These are phyloP conservation scores for Tiaroga cobitis DNA, from an alignment of 2,797 vertebrate species.

Conservation along the genomic window DNA sequence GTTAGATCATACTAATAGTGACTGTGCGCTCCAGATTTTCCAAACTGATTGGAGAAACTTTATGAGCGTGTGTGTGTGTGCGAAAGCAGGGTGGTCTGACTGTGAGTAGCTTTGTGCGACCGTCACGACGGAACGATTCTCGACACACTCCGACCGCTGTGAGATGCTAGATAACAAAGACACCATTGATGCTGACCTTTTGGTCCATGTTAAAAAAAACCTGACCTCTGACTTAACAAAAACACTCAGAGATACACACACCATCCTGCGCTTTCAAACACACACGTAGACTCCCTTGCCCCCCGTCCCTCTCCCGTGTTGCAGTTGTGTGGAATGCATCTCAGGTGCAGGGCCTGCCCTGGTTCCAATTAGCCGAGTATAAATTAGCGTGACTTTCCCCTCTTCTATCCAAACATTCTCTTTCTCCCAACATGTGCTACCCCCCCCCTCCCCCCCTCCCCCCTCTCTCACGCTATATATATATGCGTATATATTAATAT, in stretches of 20 bases:
- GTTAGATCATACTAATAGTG: conserved; percentile 40
- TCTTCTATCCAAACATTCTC: conserved; percentile 62
- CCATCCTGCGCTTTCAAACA: conserved; percentile 40
- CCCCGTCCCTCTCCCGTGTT: conserved; percentile 69
- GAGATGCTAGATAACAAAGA: conserved; percentile 72
- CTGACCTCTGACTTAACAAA: conserved; percentile 48
- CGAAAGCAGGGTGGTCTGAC: conserved; percentile 76
- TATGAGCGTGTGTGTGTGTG: conserved; percentile 44
- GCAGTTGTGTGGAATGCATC: conserved; percentile 69
- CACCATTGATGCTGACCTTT: conserved; percentile 76
- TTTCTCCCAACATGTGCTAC: conserved; percentile 52
- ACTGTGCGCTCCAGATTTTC: conserved; percentile 53
- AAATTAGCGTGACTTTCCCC: conserved; percentile 75
- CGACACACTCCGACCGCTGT: conserved; percentile 63
- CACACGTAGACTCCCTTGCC: conserved; percentile 48
- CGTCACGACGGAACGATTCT: conserved; percentile 75
- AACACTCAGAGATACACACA: conserved; percentile 33
- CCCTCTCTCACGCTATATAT: conserved; percentile 33
- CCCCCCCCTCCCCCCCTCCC: neutral
- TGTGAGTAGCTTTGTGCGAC: conserved; percentile 62
- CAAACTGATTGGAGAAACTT: conserved; percentile 51
- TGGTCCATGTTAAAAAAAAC: conserved; percentile 53
- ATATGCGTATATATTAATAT: neutral
- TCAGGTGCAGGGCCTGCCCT: conserved; percentile 80
- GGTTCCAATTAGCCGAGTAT: conserved; percentile 82